These are phyloP conservation scores for Athalia cordata DNA, from an alignment of 2,888 invertebrate species.

Conservation along the genomic window DNA sequence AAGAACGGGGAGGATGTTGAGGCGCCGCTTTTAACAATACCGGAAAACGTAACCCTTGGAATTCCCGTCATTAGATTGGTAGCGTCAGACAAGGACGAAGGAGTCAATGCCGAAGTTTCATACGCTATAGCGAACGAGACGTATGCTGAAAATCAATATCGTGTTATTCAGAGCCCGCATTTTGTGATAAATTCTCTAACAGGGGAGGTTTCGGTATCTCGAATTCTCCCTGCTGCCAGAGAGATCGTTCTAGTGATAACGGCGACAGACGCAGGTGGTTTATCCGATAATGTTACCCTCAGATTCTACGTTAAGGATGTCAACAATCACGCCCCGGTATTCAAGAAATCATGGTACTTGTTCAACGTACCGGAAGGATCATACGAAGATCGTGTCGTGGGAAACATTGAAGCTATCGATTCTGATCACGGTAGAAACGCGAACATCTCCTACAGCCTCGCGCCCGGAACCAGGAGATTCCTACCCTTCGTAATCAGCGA, in stretches of 20 bases:
- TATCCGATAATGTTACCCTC: constrained; percentile 82
- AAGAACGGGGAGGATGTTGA: constrained; percentile 54
- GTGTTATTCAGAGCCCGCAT: constrained; percentile 78
- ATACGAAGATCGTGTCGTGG: constrained; percentile 83
- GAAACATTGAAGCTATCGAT: constrained; percentile 86
- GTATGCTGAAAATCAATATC: constrained; percentile 67
- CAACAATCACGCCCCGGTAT: constrained; percentile 89
- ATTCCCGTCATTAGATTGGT: constrained; percentile 81
- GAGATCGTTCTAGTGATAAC: constrained; percentile 85
- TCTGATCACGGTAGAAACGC: constrained; percentile 88
- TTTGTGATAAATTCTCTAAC: constrained; percentile 85
- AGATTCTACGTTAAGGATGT: constrained; percentile 86
- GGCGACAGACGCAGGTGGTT: constrained; percentile 85
- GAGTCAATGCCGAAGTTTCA: constrained; percentile 81
- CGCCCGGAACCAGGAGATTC: constrained; percentile 44
- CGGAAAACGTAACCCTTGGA: constrained; percentile 84
- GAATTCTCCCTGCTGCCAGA: constrained; percentile 83
- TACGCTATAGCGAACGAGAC: constrained; percentile 79
- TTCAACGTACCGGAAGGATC: constrained; percentile 88
- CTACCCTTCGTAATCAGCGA: constrained; percentile 60
- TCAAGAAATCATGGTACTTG: constrained; percentile 88
- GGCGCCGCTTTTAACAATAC: constrained; percentile 81
- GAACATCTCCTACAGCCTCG: constrained; percentile 81
- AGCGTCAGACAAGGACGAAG: constrained; percentile 84
- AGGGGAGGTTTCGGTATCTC: constrained; percentile 85